These are phyloP conservation scores for Hippocampus guttulatus DNA, from an alignment of 2,113 vertebrate species.

Conservation along the genomic window DNA sequence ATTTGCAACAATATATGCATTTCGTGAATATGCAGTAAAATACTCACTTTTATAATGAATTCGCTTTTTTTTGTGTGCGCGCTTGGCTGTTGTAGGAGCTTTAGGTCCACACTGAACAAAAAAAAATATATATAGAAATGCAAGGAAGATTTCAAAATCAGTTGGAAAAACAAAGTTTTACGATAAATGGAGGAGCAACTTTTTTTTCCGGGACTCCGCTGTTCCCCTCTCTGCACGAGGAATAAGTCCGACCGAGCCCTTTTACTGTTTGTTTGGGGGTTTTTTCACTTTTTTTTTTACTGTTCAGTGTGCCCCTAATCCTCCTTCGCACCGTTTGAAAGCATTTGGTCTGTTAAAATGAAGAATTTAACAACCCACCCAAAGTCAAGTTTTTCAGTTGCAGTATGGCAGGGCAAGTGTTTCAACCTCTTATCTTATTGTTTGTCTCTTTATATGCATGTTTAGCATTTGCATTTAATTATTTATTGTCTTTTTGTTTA, in stretches of 20 bases:
- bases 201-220: no score
- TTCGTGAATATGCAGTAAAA: slow-evolving; percentile 16
- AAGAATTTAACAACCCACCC: background rate
- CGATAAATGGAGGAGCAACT: no score
- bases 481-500: slow-evolving; percentile 66
- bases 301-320: background rate
- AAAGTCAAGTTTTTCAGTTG: background rate
- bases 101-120: slow-evolving; percentile 6
- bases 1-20: slow-evolving; percentile 22
- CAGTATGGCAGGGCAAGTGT: slow-evolving; percentile 21
- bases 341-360: background rate
- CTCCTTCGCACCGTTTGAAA: background rate
- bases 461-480: slow-evolving; percentile 52
- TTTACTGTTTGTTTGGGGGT: no score
- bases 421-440: slow-evolving; percentile 28
- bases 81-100: background rate
- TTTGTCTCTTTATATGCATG: slow-evolving; percentile 56
- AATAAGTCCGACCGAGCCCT: no score
- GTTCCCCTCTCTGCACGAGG: no score
- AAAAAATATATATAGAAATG: no score
- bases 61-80: slow-evolving; percentile 21
- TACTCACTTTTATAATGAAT: slow-evolving; percentile 20
- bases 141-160: background rate
- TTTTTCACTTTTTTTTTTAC: background rate
- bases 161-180: no score